Conservation (phyloP, 2,797 vertebrate genomes). For the Huso huso region DNA sequence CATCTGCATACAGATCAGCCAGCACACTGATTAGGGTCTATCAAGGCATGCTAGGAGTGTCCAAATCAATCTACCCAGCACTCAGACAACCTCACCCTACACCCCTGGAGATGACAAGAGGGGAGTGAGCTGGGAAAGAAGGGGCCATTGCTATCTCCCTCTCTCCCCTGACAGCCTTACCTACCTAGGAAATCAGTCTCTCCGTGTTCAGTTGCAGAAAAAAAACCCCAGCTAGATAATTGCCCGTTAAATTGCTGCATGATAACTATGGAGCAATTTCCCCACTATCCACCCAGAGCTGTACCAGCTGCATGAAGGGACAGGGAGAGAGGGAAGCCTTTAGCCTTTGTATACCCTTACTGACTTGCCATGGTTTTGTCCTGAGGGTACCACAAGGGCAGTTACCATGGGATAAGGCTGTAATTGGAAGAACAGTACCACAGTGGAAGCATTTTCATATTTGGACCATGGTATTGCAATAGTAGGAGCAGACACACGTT, state of each 20-base stretch:
- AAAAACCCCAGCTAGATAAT: background rate
- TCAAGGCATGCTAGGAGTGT: background rate
- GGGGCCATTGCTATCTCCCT: background rate
- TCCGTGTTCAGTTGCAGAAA: background rate
- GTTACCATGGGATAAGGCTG: too few species aligned
- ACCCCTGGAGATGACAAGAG: background rate
- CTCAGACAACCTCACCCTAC: background rate
- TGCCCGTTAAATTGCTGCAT: constrained; percentile 1
- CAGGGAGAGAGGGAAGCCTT: too few species aligned
- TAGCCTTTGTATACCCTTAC: too few species aligned
- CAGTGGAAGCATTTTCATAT: too few species aligned
- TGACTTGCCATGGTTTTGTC: too few species aligned
- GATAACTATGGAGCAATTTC: constrained; percentile 1
- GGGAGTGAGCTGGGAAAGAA: background rate
- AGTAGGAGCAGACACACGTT: too few species aligned
- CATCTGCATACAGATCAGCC: too few species aligned
- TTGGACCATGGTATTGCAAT: too few species aligned
- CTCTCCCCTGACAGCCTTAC: background rate
- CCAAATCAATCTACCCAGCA: background rate
- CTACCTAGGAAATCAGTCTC: background rate
- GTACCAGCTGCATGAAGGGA: too few species aligned
- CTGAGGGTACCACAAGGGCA: too few species aligned
- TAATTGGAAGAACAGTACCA: too few species aligned
- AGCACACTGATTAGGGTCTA: background rate
- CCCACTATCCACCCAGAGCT: background rate